A percentile compares a stretch with the other conserved stretches of the same genome.
phyloP scores from a whole-genome alignment of 2,888 invertebrate genomes.

The Lasioglossum pauxillum region DNA sequence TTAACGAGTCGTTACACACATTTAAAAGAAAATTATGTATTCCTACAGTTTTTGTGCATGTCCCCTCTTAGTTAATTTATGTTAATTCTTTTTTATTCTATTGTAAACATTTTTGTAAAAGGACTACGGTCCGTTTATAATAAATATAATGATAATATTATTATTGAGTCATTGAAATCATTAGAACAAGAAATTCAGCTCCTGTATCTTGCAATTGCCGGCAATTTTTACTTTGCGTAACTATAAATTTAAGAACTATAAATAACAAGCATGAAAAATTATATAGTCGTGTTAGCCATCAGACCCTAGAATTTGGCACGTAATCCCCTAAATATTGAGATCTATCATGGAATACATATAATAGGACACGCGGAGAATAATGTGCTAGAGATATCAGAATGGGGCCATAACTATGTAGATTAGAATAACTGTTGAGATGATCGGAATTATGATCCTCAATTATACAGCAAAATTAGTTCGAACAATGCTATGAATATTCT shows the following conservation, averaged over 20 bases:
- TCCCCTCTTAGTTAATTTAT: too few relatives aligned
- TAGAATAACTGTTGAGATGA: conserved; percentile 4
- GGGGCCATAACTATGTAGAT: neutral
- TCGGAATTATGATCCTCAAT: neutral
- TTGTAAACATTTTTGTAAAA: too few relatives aligned
- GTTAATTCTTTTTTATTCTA: too few relatives aligned
- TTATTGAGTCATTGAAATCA: neutral
- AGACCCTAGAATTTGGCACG: neutral
- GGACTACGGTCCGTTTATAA: too few relatives aligned
- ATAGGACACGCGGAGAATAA: neutral
- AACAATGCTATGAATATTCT: conserved; percentile 2
- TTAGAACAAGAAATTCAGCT: neutral
- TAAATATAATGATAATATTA: neutral
- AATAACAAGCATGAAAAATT: too few relatives aligned
- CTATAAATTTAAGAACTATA: too few relatives aligned
- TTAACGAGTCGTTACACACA: too few relatives aligned
- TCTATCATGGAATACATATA: neutral
- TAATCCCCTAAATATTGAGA: neutral
- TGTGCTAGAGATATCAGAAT: neutral
- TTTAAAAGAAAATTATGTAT: too few relatives aligned
- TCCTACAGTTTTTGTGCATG: too few relatives aligned
- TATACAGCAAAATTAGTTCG: conserved; percentile 1
- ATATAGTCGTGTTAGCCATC: neutral
- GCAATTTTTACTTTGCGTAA: neutral
- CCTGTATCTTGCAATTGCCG: neutral